Conservation (phyloP, 2,888 invertebrate species). For the Eristalis arbustorum region DNA sequence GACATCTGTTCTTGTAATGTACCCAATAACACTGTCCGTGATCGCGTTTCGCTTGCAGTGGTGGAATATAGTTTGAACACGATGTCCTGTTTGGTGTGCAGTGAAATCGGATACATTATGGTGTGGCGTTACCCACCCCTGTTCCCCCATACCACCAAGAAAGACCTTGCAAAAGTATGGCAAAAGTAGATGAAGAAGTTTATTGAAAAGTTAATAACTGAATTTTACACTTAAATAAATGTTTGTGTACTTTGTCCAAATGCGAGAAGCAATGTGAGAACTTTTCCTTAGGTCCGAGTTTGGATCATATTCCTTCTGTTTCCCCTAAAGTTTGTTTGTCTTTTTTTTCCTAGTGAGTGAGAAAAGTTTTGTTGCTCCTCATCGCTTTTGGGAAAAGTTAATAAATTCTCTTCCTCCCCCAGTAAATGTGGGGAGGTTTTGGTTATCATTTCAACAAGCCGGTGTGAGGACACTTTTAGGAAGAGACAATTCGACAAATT, state of each 20-base stretch:
- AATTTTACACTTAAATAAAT: slow-evolving; percentile 71
- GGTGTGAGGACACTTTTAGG: slow-evolving; percentile 18
- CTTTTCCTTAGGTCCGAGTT: slow-evolving; percentile 50
- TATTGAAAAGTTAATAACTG: slow-evolving; percentile 71
- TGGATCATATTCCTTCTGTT: slow-evolving; percentile 38
- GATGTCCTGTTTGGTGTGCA: slow-evolving; percentile 22
- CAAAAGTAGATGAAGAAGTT: slow-evolving; percentile 69
- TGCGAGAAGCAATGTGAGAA: slow-evolving; percentile 33
- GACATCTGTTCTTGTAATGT: slow-evolving; percentile 67
- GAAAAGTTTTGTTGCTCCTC: slow-evolving; percentile 55
- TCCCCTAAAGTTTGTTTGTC: slow-evolving; percentile 21
- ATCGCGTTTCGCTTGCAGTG: slow-evolving; percentile 22
- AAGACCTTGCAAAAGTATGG: slow-evolving; percentile 41
- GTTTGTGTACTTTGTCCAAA: slow-evolving; percentile 67
- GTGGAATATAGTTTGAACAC: slow-evolving; percentile 2
- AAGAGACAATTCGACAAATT: slow-evolving; percentile 59
- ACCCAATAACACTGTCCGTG: slow-evolving; percentile 57
- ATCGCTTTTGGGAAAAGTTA: slow-evolving; percentile 50
- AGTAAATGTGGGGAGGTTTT: slow-evolving; percentile 33
- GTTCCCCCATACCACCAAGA: not conserved
- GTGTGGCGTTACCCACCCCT: slow-evolving; percentile 19
- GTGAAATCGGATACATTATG: slow-evolving; percentile 63
- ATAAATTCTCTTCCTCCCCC: slow-evolving; percentile 12
- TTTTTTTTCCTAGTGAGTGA: not conserved
- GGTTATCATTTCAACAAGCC: slow-evolving; percentile 57